Evolutionary conservation across 2,888 invertebrate species (phyloP).

Genomic region (Lingula anatina): DNA sequence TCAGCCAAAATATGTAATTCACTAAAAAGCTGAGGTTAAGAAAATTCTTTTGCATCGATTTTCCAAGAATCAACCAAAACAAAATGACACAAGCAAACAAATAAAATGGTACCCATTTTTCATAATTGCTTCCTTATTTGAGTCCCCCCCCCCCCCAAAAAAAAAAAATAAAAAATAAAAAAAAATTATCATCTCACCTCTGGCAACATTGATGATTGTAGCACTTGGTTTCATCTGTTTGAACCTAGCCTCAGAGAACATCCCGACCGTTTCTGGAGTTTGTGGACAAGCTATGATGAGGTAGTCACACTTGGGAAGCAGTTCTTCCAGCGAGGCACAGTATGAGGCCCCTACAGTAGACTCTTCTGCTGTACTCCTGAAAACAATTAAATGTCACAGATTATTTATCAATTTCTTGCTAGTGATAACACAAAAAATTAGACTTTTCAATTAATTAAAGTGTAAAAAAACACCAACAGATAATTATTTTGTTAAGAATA

Average conservation of each 20-base stretch:
- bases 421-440: no score
- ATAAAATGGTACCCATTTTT: no score
- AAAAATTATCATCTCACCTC: no score
- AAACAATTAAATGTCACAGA: background rate
- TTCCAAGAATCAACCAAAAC: no score
- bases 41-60: background rate
- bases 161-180: no score
- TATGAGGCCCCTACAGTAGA: constrained; percentile 8
- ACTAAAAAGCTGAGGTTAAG: background rate
- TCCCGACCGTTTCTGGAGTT: constrained; percentile 7
- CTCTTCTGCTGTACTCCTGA: constrained; percentile 10
- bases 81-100: no score
- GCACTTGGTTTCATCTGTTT: constrained; percentile 13
- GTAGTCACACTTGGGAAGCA: constrained; percentile 14
- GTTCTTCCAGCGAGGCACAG: constrained; percentile 6
- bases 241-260: constrained; percentile 9
- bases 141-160: no score
- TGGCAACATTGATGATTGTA: constrained; percentile 11
- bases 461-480: no score
- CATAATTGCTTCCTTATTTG: background rate
- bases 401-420: no score
- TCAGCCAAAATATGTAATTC: no score
- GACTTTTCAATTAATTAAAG: no score
- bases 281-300: constrained; percentile 12
- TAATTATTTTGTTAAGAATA: no score